Evolutionary conservation across 2,113 vertebrate genomes (phyloP).

Genomic region (Calyptomena viridis): DNA sequence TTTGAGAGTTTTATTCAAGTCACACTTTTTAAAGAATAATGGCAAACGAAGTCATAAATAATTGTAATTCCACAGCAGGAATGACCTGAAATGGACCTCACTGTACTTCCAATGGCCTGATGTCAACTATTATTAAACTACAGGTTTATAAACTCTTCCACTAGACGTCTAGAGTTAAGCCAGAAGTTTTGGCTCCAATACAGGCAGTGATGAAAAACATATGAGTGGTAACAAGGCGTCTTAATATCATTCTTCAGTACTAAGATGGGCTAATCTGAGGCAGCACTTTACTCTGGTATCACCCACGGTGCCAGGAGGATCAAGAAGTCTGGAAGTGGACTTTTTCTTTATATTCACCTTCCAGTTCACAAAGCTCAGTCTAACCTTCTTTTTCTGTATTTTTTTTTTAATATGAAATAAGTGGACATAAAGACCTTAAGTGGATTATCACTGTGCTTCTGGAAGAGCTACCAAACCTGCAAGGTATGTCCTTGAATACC

Average conservation of each 20-base stretch:
- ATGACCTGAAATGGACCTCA: constrained; percentile 68
- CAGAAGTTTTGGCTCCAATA: constrained; percentile 84
- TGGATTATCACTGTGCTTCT: constrained; percentile 67
- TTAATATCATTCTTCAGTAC: constrained; percentile 81
- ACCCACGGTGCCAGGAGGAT: constrained; percentile 77
- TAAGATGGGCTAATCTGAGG: constrained; percentile 82
- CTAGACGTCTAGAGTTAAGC: constrained; percentile 81
- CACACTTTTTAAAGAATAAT: neutral
- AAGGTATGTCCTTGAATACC: constrained; percentile 72
- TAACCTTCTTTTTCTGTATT: neutral
- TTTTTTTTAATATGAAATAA: neutral
- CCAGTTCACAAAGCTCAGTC: constrained; percentile 20
- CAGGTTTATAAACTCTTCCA: constrained; percentile 73
- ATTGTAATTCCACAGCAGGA: neutral
- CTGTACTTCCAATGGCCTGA: constrained; percentile 64
- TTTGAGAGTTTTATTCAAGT: neutral
- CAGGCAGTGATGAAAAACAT: constrained; percentile 92
- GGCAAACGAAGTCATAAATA: neutral
- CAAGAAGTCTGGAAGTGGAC: constrained; percentile 55
- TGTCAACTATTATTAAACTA: constrained; percentile 77
- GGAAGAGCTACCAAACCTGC: constrained; percentile 57
- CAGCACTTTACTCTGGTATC: constrained; percentile 79
- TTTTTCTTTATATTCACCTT: constrained; percentile 24
- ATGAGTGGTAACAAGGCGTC: constrained; percentile 84
- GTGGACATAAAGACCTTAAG: constrained; percentile 58